Evolutionary conservation across 1,140 invertebrate genomes (phyloP).

Genomic region (Gonioctena quinquepunctata): DNA sequence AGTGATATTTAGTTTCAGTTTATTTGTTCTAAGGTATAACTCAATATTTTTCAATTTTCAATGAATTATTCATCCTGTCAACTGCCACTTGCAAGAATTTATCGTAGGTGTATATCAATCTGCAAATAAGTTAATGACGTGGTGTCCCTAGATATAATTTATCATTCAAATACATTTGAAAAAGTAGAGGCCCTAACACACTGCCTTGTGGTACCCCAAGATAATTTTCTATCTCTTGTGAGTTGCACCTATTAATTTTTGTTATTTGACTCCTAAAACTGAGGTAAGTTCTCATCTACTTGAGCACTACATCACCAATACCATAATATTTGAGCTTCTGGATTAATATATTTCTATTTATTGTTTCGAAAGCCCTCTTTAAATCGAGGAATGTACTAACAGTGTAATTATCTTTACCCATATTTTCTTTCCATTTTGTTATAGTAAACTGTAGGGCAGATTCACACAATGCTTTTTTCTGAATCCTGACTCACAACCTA

Average conservation of each 20-base stretch:
- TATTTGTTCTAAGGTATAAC: background rate
- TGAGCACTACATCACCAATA: background rate
- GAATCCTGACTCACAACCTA: background rate
- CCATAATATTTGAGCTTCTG: slow-evolving; percentile 9
- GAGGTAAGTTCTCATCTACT: background rate
- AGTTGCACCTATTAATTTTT: too few relatives aligned
- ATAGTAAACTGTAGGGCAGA: background rate
- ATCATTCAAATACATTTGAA: background rate
- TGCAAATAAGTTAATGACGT: background rate
- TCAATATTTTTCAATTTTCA: background rate
- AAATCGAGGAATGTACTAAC: background rate
- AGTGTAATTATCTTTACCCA: background rate
- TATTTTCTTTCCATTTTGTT: slow-evolving; percentile 5
- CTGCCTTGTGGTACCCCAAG: slow-evolving; percentile 3
- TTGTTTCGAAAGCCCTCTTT: slow-evolving; percentile 9
- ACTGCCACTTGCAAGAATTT: background rate
- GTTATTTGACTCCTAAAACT: too few relatives aligned
- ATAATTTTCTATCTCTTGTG: too few relatives aligned
- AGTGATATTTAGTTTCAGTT: slow-evolving; percentile 1
- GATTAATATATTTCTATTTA: slow-evolving; percentile 6
- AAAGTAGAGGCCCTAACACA: background rate
- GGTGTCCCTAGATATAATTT: background rate
- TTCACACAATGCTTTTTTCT: slow-evolving; percentile 4
- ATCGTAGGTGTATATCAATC: background rate
- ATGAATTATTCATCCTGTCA: background rate